Base-by-base conservation (phyloP, 1,140 invertebrate genomes). In the Acyrthosiphon pisum region DNA sequence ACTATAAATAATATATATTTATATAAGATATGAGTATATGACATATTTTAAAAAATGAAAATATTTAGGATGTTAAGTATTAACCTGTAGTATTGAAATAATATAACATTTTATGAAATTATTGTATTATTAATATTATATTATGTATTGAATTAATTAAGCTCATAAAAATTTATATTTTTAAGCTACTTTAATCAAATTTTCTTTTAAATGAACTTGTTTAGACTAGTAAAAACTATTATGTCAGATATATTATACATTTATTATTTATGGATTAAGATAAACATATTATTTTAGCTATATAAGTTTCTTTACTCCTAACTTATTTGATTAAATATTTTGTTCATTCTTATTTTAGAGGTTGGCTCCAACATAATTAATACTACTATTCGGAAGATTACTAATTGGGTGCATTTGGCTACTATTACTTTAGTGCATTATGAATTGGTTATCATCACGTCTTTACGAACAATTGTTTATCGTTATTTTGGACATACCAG, bases 371-470 rank as follows among this genome's bases (percentile, higher is more conserved):
- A 93, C 41, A 37, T 93, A 93, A 83, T 53, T 41, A 53, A 41
- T 86, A 93, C 46, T 30, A n/a, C 68, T 53, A 56, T 93, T 50
- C 91, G 48, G 14, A 93, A 93, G 20, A 41, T 93, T 37, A 93
- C 48, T 41, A 93, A 93, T 84, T 93, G 81, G 81, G 48, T 86
- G 7, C 91, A 93, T 53, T 84, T 93, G 8, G 35, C 81, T 6
- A 56, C 91, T 53, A 84, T 93, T 44, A 86, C 46, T 41, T 86
- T 86, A 48, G 35, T 93, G 20, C 81, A 93, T 44, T 86, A 86
- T 6, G 91, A 93, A n/a, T 53, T 93, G 6, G 41, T 93, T 56
- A 86, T 93, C 8, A 93, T 86, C 6, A 86, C 81, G n/a, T n/a
- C 68, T 44, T 30, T 93, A 44, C n/a, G 37, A 56, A 93, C 44